These are phyloP conservation scores for Podarcis raffonei DNA, from an alignment of 2,113 vertebrate species.

Conservation along the genomic window DNA sequence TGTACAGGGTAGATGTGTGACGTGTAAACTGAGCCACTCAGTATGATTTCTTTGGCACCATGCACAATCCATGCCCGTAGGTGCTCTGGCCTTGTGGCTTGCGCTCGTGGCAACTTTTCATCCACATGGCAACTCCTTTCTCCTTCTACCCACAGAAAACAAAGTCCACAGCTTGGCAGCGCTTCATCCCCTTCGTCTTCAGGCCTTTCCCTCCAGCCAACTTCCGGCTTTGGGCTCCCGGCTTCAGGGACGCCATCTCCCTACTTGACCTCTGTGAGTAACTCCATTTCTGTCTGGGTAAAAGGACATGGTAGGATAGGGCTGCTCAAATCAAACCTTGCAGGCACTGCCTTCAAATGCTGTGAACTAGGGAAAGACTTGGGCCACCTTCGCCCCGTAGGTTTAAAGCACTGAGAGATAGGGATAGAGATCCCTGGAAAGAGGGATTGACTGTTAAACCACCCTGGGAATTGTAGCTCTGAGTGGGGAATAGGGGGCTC, in stretches of 20 bases:
- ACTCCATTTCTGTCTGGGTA: not conserved
- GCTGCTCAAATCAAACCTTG: not conserved
- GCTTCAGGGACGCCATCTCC: conserved; percentile 63
- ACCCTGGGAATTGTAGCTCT: no score
- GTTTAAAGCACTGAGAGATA: no score
- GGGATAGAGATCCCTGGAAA: no score
- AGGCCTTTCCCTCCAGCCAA: conserved; percentile 65
- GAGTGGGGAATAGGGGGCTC: no score
- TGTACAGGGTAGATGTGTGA: no score
- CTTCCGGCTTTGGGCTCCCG: conserved; percentile 43
- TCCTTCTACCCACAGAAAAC: conserved; percentile 61
- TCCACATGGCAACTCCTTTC: not conserved
- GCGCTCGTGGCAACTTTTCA: not conserved
- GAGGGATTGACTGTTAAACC: no score
- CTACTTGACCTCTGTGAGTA: conserved; percentile 75
- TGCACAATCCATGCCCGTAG: not conserved
- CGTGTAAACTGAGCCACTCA: no score
- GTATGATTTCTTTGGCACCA: not conserved
- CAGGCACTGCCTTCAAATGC: not conserved
- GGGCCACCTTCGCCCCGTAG: not conserved
- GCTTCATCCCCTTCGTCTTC: conserved; percentile 63
- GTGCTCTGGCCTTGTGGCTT: not conserved
- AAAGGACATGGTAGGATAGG: not conserved
- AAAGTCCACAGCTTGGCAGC: conserved; percentile 66
- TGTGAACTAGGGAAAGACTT: not conserved